Evolutionary conservation across 2,888 invertebrate genomes (phyloP), one percentile per base, ranked within the genome.

Genomic region (Drosophila setosimentum): DNA sequence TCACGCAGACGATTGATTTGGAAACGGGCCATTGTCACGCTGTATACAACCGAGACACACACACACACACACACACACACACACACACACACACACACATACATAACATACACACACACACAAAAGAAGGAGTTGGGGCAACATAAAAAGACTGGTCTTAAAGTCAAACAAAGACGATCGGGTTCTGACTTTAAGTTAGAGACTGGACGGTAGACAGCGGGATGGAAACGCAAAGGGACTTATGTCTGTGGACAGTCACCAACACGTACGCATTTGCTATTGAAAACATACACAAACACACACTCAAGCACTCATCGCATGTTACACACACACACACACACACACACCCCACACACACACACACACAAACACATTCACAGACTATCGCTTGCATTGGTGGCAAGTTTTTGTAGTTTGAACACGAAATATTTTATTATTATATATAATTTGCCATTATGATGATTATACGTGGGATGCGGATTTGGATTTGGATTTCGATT

Each of bases 371-470:
- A 42, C 48, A 64, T 58, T 37, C 66, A 73, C 33, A 58, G 54
- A 53, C 40, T 29, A 57, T 11, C 53, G 16, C 45, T 54, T 13
- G 35, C 60, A 68, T 11, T 51, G 55, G 49, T 11, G 42, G 57
- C 40, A 69, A 78, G 73, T 73, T 80, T 84, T 65, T 27, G 72
- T 84, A 87, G 90, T 87, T 90, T 64, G 88, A 80, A 89, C 88
- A 88, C 90, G 89, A 90, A 87, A 87, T 90, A 87, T 90, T 87
- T 87, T 90, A 87, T 87, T 90, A 87, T 87, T 90, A 90, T 87
- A 85, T 87, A 90, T 90, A 87, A 87, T 90, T 90, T 89, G 90
- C 87, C 87, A 87, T 87, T 87, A 89, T 80, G 84, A 87, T 87
- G 90, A 87, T 90, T 90, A 90, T 87, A 82, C 83, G 83, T 79